phyloP scores from a whole-genome alignment of 2,888 invertebrate genomes.

The Cephalotes varians region DNA sequence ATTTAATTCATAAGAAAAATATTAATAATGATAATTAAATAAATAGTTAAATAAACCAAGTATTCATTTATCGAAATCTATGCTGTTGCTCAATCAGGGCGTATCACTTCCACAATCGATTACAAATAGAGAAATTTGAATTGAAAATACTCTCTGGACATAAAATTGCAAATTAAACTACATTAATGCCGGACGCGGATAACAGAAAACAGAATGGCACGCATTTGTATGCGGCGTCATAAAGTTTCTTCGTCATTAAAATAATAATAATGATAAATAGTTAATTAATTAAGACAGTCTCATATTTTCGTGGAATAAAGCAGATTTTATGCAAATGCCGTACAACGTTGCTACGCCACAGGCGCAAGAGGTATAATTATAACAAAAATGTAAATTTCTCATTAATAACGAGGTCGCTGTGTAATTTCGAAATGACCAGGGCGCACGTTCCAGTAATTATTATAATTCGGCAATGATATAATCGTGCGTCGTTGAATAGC shows the following conservation, averaged over 20 bases:
- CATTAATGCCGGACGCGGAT: constrained; percentile 31
- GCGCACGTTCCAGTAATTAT: constrained; percentile 64
- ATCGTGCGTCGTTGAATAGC: constrained; percentile 65
- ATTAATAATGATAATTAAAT: neutral
- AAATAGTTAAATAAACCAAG: neutral
- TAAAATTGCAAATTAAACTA: constrained; percentile 39
- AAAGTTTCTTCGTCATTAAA: constrained; percentile 65
- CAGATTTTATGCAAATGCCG: constrained; percentile 74
- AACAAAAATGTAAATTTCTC: constrained; percentile 71
- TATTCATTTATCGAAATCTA: neutral
- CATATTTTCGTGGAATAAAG: constrained; percentile 65
- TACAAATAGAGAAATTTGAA: constrained; percentile 13
- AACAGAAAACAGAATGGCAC: constrained; percentile 38
- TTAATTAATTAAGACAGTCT: constrained; percentile 72
- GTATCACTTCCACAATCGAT: neutral
- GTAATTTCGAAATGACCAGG: constrained; percentile 60
- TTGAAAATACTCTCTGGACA: constrained; percentile 18
- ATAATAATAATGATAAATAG: constrained; percentile 64
- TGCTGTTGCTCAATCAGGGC: neutral
- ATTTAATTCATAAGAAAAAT: neutral
- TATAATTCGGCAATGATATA: constrained; percentile 69
- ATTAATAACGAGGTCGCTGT: constrained; percentile 72
- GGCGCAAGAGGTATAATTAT: constrained; percentile 66
- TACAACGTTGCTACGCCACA: constrained; percentile 55
- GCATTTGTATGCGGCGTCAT: constrained; percentile 44